Evolutionary conservation across 1,140 invertebrate species (phyloP), one percentile per base, ranked within the genome.

Genomic region (Chironomus striatipennis): DNA sequence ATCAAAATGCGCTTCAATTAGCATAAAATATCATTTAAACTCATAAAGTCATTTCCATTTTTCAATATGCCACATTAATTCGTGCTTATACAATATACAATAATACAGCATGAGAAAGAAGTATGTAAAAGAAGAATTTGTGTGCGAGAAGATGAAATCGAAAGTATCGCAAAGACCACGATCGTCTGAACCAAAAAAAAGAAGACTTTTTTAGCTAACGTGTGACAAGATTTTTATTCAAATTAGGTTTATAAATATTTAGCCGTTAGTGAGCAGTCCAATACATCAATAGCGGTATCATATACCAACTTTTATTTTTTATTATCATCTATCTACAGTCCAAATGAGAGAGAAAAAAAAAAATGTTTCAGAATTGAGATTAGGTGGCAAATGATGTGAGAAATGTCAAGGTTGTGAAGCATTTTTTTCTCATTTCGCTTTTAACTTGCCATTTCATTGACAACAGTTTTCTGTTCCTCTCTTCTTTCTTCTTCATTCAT

Each of bases 381-480:
- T 57, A 57, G 47, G 47, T 57, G 47, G 47, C 47, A 57, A 57
- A 57, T n/a, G 47, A 57, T 34, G 47, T 57, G 47, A 57, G 47
- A 57, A 57, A 57, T 57, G 47, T 57, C 47, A 57, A 57, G 47
- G 47, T 57, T 57, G 47, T 57, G 47, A n/a, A n/a, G 47, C n/a
- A n/a, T 57, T 57, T 57, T 57, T n/a, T n/a, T 57, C n/a, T 57
- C 47, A n/a, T n/a, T 57, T 57, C n/a, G 5, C n/a, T 12, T 57
- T n/a, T 57, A 57, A 57, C 47, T 57, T 57, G 47, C 47, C 47
- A 57, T 57, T 57, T 57, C 47, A 57, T 57, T 57, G 47, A 57
- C 47, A 57, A 57, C 24, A 34, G 24, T 57, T 57, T 57, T 57
- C 15, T 57, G 3, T 57, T 57, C n/a, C 9, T 57, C 47, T 57